These are phyloP conservation scores for Syrmaticus mikado DNA, from an alignment of 2,113 vertebrate species.

Conservation along the genomic window DNA sequence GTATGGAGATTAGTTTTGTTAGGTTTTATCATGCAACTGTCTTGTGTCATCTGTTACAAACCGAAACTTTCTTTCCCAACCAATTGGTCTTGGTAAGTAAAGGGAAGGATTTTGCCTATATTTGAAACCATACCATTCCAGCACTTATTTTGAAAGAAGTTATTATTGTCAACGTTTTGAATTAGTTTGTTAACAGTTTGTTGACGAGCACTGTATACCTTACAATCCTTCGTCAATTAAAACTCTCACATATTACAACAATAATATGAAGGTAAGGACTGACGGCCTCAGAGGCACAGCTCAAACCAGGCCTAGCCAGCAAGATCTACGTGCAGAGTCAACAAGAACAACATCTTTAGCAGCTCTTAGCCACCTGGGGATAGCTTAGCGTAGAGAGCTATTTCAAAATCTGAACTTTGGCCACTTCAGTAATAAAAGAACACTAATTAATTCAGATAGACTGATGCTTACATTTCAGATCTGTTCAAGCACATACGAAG, in stretches of 20 bases:
- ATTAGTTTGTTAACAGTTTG: background rate
- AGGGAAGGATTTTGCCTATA: background rate
- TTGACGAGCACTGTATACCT: background rate
- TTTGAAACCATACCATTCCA: background rate
- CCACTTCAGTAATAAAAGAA: background rate
- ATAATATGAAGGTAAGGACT: background rate
- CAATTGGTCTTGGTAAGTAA: background rate
- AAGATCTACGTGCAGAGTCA: background rate
- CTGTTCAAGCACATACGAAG: too few species aligned
- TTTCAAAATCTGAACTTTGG: background rate
- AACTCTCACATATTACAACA: background rate
- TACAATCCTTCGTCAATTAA: background rate
- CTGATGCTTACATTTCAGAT: background rate
- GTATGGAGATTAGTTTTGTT: background rate
- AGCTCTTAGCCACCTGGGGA: background rate
- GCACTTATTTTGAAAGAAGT: background rate
- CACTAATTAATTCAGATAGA: background rate
- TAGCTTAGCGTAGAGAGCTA: background rate
- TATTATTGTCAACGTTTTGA: background rate
- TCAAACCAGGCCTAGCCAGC: background rate
- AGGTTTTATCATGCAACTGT: background rate
- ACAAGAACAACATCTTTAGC: background rate
- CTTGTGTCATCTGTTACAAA: background rate
- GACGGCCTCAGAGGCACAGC: background rate
- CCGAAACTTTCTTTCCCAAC: background rate